Conservation (phyloP, 2,113 vertebrate species). For the Mystacornis crossleyi region DNA sequence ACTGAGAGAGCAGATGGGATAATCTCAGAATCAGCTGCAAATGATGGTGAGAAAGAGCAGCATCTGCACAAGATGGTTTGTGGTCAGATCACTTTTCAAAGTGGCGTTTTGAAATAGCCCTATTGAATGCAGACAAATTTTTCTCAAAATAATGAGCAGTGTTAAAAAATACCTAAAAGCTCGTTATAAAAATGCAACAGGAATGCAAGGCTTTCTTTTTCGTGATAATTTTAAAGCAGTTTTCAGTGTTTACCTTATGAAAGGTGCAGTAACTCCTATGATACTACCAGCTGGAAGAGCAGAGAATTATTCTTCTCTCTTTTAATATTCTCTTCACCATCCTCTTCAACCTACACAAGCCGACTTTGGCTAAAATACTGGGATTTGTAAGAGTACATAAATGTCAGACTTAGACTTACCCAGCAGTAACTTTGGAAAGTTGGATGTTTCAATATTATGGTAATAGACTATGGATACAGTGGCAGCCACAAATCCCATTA, state of each 20-base stretch:
- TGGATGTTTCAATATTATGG: slow-evolving; percentile 98
- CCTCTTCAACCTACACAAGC: neutral
- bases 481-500: slow-evolving; percentile 95
- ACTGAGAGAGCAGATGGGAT: neutral
- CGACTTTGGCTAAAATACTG: neutral
- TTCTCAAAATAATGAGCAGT: neutral
- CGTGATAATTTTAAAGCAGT: neutral
- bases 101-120: neutral
- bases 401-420: slow-evolving; percentile 75
- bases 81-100: neutral
- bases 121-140: neutral
- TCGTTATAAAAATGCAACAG: neutral
- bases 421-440: slow-evolving; percentile 96
- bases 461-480: slow-evolving; percentile 97
- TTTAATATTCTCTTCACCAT: neutral
- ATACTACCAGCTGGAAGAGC: neutral
- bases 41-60: neutral
- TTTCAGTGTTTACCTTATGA: neutral
- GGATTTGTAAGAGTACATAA: neutral
- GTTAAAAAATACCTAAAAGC: neutral
- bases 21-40: neutral
- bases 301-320: neutral
- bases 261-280: neutral
- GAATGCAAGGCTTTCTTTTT: neutral
- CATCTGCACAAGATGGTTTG: neutral